Evolutionary conservation across 1,140 invertebrate genomes (phyloP).

Genomic region (Pissodes strobi): DNA sequence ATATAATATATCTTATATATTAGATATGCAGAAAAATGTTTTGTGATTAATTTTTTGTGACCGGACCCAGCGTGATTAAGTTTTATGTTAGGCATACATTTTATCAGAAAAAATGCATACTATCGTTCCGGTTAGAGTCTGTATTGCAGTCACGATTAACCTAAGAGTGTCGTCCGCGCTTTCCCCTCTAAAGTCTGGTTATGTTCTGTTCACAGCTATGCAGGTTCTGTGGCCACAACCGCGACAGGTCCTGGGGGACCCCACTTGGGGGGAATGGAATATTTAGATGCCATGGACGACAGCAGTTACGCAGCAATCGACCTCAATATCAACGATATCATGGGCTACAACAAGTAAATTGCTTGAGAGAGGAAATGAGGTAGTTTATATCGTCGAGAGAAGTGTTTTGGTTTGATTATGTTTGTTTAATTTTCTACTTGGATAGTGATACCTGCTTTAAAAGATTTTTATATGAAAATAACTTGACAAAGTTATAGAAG

Average conservation of each 20-base stretch:
- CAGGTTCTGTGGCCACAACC: slow-evolving; percentile 48
- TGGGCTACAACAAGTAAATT: slow-evolving; percentile 39
- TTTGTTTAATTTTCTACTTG: too few relatives aligned
- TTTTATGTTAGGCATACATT: too few relatives aligned
- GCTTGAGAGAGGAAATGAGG: background rate
- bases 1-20: too few relatives aligned
- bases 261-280: slow-evolving; percentile 56
- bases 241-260: slow-evolving; percentile 36
- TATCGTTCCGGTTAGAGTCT: slow-evolving; percentile 46
- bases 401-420: background rate
- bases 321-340: slow-evolving; percentile 49
- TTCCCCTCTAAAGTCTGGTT: slow-evolving; percentile 56
- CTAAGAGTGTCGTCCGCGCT: background rate
- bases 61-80: too few relatives aligned
- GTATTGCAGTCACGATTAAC: slow-evolving; percentile 45
- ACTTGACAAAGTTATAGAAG: too few relatives aligned
- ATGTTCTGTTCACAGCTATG: slow-evolving; percentile 57
- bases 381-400: background rate
- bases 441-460: too few relatives aligned
- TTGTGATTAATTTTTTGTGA: too few relatives aligned
- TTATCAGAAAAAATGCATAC: background rate
- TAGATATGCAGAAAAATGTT: too few relatives aligned
- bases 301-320: slow-evolving; percentile 53
- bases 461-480: too few relatives aligned
- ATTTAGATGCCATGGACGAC: slow-evolving; percentile 59